Conservation (phyloP, 1,140 invertebrate genomes). For the Dreissena rostriformis region DNA sequence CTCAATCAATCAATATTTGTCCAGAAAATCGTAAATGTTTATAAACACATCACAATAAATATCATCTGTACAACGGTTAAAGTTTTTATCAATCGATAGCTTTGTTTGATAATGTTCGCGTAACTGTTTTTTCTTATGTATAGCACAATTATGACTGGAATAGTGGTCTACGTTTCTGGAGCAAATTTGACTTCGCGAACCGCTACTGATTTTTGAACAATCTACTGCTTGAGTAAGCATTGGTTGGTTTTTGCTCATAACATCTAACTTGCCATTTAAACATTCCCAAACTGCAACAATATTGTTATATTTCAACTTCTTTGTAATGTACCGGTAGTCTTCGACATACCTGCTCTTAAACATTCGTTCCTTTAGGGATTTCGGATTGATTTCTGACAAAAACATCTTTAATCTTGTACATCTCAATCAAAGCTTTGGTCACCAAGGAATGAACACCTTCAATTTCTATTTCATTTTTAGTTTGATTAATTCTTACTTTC, state of each 20-base stretch:
- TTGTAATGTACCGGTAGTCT: conserved; percentile 37
- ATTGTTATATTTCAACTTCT: conserved; percentile 20
- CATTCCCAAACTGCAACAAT: conserved; percentile 28
- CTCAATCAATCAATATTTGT: not conserved
- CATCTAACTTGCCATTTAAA: not conserved
- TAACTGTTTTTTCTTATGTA: not conserved
- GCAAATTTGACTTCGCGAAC: not conserved
- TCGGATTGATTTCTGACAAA: not conserved
- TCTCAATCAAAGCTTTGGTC: conserved; percentile 10
- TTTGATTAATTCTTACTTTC: conserved; percentile 31
- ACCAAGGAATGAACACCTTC: conserved; percentile 16
- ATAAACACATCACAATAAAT: not conserved
- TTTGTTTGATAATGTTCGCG: not conserved
- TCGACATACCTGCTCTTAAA: not conserved
- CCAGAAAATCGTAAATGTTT: conserved; percentile 8
- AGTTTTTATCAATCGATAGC: not conserved
- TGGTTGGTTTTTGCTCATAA: conserved; percentile 4
- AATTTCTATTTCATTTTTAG: conserved; percentile 33
- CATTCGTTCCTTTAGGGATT: not conserved
- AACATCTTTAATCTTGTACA: conserved; percentile 9
- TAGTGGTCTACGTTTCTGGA: not conserved
- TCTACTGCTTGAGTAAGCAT: not conserved
- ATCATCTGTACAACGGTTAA: conserved; percentile 30
- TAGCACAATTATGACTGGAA: conserved; percentile 7
- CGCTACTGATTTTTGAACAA: not conserved